These are phyloP conservation scores for Drosophila niveifrons DNA, from an alignment of 2,888 invertebrate genomes.

Conservation along the genomic window DNA sequence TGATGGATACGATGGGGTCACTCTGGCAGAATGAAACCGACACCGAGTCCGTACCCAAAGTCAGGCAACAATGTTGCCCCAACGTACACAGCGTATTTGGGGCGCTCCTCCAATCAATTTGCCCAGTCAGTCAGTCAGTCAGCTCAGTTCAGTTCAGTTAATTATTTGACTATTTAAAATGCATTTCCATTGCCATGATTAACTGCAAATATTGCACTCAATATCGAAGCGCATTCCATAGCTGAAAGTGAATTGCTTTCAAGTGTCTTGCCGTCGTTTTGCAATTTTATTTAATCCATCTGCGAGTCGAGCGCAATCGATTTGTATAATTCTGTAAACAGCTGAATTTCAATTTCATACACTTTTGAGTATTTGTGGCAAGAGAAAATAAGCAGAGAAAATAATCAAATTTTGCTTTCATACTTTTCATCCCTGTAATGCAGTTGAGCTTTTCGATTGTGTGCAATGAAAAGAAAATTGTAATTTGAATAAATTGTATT, in stretches of 20 bases:
- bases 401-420: background rate
- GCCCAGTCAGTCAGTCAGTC: slow-evolving; percentile 10
- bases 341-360: background rate
- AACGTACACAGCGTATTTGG: background rate
- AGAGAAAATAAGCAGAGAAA: background rate
- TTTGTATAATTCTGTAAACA: background rate
- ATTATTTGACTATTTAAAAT: slow-evolving; percentile 14
- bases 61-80: slow-evolving; percentile 11
- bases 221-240: background rate
- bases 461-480: too few species aligned
- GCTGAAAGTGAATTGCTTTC: background rate
- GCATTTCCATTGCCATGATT: slow-evolving; percentile 26
- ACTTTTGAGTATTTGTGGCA: background rate
- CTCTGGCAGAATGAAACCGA: background rate
- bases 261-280: background rate
- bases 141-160: slow-evolving; percentile 23
- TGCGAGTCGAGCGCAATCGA: background rate
- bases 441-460: too few species aligned
- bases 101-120: slow-evolving; percentile 7
- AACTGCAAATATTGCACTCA: slow-evolving; percentile 37
- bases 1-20: slow-evolving; percentile 16
- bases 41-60: too few species aligned
- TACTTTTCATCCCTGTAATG: too few species aligned
- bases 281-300: background rate
- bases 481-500: too few species aligned